Evolutionary conservation across 2,888 invertebrate species (phyloP), one percentile per base, ranked within the genome.

Genomic region (Cosmopolites sordidus): DNA sequence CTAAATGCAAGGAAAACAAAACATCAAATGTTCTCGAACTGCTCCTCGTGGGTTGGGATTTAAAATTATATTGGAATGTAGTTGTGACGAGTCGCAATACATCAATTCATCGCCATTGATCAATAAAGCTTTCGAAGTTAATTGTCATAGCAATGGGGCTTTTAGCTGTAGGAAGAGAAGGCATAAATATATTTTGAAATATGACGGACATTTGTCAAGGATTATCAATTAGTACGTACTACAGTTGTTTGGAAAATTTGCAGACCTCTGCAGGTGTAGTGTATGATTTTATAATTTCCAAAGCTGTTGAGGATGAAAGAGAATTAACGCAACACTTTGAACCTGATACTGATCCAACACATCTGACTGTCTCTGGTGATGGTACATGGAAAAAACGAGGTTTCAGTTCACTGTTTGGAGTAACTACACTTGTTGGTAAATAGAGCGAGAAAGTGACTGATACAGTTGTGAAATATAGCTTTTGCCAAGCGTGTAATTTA

Each of bases 331-430:
- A 5, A 22, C 4, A 22, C 8, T 22, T 8, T 22, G 22, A 22
- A 8, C 22, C 8, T 22, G 8, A 22, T 22, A 8, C 8, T 22
- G 8, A 22, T 17, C n/a, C 17, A 11, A 17, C 37, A 16, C 43
- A 47, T 40, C 43, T 60, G 14, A 59, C 54, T n/a, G 61, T 61
- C 27, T 61, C 59, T 18, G 61, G 58, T 30, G 55, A 62, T 54
- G 59, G 58, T n/a, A 48, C 60, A 9, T 59, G 58, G 59, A 58
- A 55, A n/a, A 62, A 62, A 51, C 48, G 64, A 52, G 63, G 59
- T 8, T 64, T n/a, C 56, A 43, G 57, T 33, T 64, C 62, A 6
- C 49, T 64, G 22, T 62, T 53, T 44, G 62, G 65, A n/a, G 58
- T 63, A 2, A 47, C 58, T 38, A 43, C 63, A 12, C 41, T 65